Conservation (phyloP, 2,797 vertebrate genomes). For the Mastacembelus armatus region DNA sequence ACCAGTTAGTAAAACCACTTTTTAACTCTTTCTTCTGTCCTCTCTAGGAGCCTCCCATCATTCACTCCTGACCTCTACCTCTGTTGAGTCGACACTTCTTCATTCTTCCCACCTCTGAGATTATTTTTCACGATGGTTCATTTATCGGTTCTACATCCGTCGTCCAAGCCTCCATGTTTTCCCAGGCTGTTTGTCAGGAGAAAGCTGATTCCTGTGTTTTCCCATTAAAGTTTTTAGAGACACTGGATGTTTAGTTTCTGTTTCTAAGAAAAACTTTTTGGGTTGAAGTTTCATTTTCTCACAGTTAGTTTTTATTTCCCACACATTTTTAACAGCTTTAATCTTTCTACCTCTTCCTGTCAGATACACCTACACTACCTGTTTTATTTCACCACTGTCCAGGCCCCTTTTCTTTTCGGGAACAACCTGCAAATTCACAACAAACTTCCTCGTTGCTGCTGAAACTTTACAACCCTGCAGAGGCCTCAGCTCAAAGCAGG, state of each 20-base stretch:
- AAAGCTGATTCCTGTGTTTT: slow-evolving; percentile 4
- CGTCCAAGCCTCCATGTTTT: slow-evolving; percentile 26
- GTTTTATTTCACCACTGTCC: background rate
- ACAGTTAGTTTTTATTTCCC: background rate
- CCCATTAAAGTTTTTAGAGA: slow-evolving; percentile 14
- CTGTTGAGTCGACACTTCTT: slow-evolving; percentile 3
- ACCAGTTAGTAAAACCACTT: too few relatives aligned
- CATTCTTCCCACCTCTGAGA: background rate
- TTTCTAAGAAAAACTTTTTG: background rate
- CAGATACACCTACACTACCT: background rate
- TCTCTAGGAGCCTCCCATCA: slow-evolving; percentile 31
- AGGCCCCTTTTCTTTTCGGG: background rate
- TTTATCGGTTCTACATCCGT: slow-evolving; percentile 15
- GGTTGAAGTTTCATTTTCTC: background rate
- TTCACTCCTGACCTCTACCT: slow-evolving; percentile 34
- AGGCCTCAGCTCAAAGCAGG: background rate
- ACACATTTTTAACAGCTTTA: background rate
- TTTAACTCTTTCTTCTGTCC: background rate
- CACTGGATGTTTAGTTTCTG: background rate
- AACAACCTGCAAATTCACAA: slow-evolving; percentile 16
- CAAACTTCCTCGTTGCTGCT: background rate
- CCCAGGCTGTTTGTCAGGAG: slow-evolving; percentile 16
- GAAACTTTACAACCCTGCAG: background rate
- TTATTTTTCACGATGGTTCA: slow-evolving; percentile 34
- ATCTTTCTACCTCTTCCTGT: background rate